phyloP scores from a whole-genome alignment of 2,797 vertebrate genomes.

The Parotocinclus haroldoi region DNA sequence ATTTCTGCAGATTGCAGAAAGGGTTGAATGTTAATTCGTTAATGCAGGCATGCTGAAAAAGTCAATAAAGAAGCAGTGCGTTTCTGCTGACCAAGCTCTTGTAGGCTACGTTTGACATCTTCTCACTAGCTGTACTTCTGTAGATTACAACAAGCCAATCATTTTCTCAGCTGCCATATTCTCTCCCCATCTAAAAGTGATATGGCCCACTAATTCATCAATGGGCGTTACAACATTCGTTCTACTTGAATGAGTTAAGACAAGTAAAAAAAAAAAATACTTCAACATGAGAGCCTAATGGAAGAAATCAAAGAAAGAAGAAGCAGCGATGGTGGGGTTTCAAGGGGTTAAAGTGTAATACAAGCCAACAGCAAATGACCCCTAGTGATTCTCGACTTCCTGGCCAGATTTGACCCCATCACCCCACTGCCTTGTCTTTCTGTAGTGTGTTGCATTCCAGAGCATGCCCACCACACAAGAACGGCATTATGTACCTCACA shows the following conservation, averaged over 20 bases:
- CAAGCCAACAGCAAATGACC: constrained; percentile 64
- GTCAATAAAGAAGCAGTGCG: constrained; percentile 6
- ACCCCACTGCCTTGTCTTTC: constrained; percentile 38
- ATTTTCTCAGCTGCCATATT: too few species aligned
- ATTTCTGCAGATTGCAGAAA: not conserved
- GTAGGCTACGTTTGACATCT: too few species aligned
- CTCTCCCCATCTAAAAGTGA: too few species aligned
- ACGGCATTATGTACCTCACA: constrained; percentile 50
- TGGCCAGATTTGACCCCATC: constrained; percentile 57
- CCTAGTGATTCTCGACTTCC: constrained; percentile 63
- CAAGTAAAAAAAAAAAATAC: too few species aligned
- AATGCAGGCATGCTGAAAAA: constrained; percentile 5
- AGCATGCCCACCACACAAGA: constrained; percentile 56
- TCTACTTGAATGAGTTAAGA: too few species aligned
- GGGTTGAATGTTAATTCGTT: not conserved
- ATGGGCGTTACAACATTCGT: too few species aligned
- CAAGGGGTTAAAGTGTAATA: constrained; percentile 65
- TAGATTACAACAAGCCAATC: too few species aligned
- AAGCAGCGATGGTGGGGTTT: constrained; percentile 43
- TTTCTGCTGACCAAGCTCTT: not conserved
- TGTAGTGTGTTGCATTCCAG: constrained; percentile 50
- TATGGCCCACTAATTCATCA: too few species aligned
- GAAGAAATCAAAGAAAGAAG: constrained; percentile 11
- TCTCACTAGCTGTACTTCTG: too few species aligned
- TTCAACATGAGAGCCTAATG: not conserved